A percentile compares a stretch with the other conserved stretches of the same genome.
These are phyloP conservation scores for Danio aesculapii DNA, from an alignment of 2,797 vertebrate genomes.

Conservation along the genomic window DNA sequence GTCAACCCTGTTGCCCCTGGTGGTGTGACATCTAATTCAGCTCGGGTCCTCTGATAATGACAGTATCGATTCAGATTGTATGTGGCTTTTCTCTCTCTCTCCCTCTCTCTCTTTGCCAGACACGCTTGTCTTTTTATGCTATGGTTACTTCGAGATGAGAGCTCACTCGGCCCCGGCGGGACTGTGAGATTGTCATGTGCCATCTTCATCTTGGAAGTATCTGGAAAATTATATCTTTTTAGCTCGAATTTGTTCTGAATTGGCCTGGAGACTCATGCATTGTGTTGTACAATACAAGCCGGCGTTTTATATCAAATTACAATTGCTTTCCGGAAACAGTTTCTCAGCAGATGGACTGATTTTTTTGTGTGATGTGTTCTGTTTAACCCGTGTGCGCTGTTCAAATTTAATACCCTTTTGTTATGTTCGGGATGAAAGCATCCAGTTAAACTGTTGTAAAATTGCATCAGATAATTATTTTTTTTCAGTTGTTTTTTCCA, in stretches of 20 bases:
- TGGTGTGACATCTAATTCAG: conserved; percentile 76
- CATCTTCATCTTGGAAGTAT: conserved; percentile 49
- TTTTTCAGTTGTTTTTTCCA: too few relatives aligned
- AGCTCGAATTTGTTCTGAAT: conserved; percentile 41
- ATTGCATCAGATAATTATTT: too few relatives aligned
- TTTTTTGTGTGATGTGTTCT: too few relatives aligned
- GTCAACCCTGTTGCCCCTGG: conserved; percentile 67
- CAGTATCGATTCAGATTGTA: conserved; percentile 73
- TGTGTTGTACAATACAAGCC: conserved; percentile 1
- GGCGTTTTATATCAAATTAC: conserved; percentile 51
- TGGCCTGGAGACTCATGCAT: conserved; percentile 50
- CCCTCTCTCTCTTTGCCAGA: conserved; percentile 50
- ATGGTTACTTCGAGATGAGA: conserved; percentile 40
- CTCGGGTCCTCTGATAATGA: conserved; percentile 70
- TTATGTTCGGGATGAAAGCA: too few relatives aligned
- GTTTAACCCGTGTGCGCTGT: too few relatives aligned
- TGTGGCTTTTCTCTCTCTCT: conserved; percentile 8
- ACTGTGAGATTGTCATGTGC: conserved; percentile 59
- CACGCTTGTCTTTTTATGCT: conserved; percentile 57
- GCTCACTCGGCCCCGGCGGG: conserved; percentile 42
- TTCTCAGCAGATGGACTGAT: conserved; percentile 6
- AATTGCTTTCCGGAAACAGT: conserved; percentile 39
- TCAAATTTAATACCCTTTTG: too few relatives aligned
- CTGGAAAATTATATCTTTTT: not conserved
- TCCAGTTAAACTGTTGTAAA: too few relatives aligned